Conservation (phyloP, 2,888 invertebrate species). For the Lasioglossum morio region DNA sequence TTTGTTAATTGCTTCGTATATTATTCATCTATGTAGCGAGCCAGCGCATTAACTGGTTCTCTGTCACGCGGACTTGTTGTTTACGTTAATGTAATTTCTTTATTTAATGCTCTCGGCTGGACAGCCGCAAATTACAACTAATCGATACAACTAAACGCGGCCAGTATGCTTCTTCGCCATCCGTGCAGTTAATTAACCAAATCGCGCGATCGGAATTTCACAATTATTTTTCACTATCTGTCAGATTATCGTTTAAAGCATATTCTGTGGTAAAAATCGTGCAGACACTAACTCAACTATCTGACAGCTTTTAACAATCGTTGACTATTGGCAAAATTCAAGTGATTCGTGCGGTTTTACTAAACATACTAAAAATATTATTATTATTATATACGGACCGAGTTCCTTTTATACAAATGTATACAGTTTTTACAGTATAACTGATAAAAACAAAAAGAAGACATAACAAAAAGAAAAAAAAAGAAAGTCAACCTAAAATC, state of each 20-base stretch:
- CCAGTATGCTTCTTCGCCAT: neutral
- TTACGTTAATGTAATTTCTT: neutral
- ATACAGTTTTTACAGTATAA: no score
- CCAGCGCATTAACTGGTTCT: neutral
- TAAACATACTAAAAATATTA: no score
- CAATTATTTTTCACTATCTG: neutral
- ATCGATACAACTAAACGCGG: neutral
- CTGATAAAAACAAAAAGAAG: no score
- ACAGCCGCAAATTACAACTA: neutral
- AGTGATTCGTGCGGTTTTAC: no score
- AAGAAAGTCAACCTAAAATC: no score
- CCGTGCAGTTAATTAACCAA: neutral
- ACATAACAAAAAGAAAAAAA: no score
- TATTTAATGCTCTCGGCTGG: neutral
- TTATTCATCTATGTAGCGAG: constrained; percentile 9
- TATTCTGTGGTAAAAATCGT: no score
- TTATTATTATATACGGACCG: no score
- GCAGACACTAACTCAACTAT: no score
- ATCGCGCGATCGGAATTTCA: neutral
- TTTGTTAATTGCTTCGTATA: constrained; percentile 38
- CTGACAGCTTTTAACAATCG: no score
- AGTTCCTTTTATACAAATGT: no score
- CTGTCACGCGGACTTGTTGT: neutral
- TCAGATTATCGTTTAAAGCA: neutral
- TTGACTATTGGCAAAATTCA: no score